Conservation (phyloP, 1,140 invertebrate species). For the Geopemphigus sp. region DNA sequence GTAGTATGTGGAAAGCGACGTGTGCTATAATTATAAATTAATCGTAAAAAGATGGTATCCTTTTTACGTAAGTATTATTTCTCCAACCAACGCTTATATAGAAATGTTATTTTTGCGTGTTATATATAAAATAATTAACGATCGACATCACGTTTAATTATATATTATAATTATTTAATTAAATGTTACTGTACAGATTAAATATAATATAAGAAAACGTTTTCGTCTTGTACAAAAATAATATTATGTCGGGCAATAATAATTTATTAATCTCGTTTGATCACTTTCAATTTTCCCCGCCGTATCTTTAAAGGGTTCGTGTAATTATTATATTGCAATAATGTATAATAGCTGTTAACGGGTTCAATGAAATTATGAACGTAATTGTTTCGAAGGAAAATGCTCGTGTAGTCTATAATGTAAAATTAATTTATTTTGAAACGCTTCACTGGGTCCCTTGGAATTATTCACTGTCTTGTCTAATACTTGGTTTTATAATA, state of each 20-base stretch:
- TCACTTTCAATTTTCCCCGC: neutral
- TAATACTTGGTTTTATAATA: neutral
- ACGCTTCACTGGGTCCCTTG: neutral
- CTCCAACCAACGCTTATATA: no score
- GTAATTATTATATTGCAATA: constrained; percentile 4
- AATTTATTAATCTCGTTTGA: neutral
- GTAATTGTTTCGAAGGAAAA: constrained; percentile 14
- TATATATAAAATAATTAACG: no score
- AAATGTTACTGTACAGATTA: no score
- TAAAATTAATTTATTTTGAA: constrained; percentile 32
- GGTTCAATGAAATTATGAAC: constrained; percentile 17
- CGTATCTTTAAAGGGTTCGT: neutral
- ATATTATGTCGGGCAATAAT: neutral
- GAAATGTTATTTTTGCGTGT: no score
- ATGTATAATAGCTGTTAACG: constrained; percentile 13
- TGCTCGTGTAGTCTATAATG: neutral
- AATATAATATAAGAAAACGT: no score
- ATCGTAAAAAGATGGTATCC: no score
- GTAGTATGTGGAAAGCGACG: no score
- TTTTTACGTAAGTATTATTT: no score
- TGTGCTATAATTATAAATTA: no score
- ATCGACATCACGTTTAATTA: no score
- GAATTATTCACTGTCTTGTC: neutral
- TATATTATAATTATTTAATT: no score
- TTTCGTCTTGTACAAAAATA: neutral